A percentile compares a stretch with the other conserved stretches of the same genome.
These are phyloP conservation scores for Tethea ocularis DNA, from an alignment of 2,888 invertebrate genomes.

Conservation along the genomic window DNA sequence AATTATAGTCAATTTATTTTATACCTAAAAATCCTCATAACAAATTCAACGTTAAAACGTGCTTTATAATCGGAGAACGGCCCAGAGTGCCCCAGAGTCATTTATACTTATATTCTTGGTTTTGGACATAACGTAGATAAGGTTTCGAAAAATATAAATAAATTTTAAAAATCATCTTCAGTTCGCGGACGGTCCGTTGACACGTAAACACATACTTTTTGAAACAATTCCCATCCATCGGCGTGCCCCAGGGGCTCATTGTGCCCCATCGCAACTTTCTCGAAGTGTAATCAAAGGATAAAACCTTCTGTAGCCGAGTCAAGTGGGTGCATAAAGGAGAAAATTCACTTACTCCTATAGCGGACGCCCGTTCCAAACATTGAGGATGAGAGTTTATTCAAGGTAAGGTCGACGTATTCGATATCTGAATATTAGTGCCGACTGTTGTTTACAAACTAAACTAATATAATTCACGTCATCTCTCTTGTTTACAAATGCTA, in stretches of 20 bases:
- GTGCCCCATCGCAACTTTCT: constrained; percentile 46
- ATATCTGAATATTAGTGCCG: constrained; percentile 11
- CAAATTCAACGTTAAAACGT: no score
- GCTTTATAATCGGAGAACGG: no score
- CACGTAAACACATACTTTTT: constrained; percentile 49
- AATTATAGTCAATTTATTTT: no score
- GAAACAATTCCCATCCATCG: constrained; percentile 60
- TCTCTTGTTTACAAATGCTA: no score
- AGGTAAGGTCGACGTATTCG: constrained; percentile 33
- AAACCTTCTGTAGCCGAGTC: constrained; percentile 66
- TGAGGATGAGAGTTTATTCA: constrained; percentile 43
- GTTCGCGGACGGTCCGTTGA: constrained; percentile 13
- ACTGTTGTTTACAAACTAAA: no score
- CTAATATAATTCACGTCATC: no score
- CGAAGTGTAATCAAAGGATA: constrained; percentile 73
- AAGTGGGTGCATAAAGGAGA: constrained; percentile 72
- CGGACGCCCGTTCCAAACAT: constrained; percentile 71
- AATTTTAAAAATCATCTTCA: background rate
- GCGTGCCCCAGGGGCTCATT: constrained; percentile 47
- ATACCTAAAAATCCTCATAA: no score
- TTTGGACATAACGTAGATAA: no score
- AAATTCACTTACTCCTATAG: constrained; percentile 77
- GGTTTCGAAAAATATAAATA: background rate
- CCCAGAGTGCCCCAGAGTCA: no score
- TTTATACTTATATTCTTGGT: no score